These are phyloP conservation scores for Erpetoichthys calabaricus DNA, from an alignment of 2,797 vertebrate genomes.

Conservation along the genomic window DNA sequence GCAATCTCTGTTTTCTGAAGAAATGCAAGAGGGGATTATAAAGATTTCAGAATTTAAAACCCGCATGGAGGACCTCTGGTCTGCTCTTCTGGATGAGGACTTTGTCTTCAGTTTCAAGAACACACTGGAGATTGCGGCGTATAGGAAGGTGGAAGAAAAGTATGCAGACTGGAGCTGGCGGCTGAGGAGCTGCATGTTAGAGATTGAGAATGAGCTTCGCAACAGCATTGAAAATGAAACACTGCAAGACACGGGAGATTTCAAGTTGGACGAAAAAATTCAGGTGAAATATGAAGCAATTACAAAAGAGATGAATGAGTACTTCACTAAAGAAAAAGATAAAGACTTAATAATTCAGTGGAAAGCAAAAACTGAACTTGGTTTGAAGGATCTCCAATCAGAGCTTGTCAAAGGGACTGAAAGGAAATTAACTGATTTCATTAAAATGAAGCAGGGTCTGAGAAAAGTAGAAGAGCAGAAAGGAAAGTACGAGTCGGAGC, in stretches of 20 bases:
- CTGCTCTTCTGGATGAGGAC: slow-evolving; percentile 29
- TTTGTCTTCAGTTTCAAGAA: slow-evolving; percentile 32
- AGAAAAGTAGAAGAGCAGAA: slow-evolving; percentile 21
- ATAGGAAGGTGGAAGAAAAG: slow-evolving; percentile 22
- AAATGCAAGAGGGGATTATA: slow-evolving; percentile 16
- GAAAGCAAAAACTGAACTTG: slow-evolving; percentile 20
- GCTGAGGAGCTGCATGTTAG: slow-evolving; percentile 25
- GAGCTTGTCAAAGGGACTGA: slow-evolving; percentile 19
- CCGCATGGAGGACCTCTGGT: slow-evolving; percentile 28
- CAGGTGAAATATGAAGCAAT: slow-evolving; percentile 13
- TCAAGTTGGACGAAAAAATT: slow-evolving; percentile 4
- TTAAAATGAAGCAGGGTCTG: slow-evolving; percentile 17
- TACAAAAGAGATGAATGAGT: slow-evolving; percentile 22
- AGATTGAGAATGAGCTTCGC: slow-evolving; percentile 22
- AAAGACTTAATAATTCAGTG: slow-evolving; percentile 29
- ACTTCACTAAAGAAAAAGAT: slow-evolving; percentile 28
- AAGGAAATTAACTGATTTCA: slow-evolving; percentile 19
- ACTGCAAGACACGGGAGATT: neutral
- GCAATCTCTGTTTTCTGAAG: slow-evolving; percentile 21
- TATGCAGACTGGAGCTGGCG: slow-evolving; percentile 27
- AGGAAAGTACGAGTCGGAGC: slow-evolving; percentile 16
- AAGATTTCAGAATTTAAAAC: slow-evolving; percentile 25
- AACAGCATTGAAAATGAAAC: slow-evolving; percentile 22
- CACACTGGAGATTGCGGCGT: slow-evolving; percentile 22
- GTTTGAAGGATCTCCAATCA: slow-evolving; percentile 20